These are phyloP conservation scores for Polypterus senegalus DNA, from an alignment of 2,113 vertebrate genomes.

Conservation along the genomic window DNA sequence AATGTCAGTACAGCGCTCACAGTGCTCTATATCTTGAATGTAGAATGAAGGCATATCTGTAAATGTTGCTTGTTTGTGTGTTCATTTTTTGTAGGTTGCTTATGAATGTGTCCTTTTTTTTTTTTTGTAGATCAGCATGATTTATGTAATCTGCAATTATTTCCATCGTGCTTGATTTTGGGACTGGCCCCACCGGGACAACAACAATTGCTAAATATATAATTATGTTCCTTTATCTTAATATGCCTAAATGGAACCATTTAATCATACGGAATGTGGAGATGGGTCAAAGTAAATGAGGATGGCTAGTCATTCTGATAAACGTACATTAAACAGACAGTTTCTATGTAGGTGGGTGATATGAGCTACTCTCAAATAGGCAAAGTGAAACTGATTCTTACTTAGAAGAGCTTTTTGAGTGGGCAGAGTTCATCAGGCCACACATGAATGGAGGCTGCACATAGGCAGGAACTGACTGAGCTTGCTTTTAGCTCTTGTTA, in stretches of 20 bases:
- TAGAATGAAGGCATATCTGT: no score
- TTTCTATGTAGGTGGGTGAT: neutral
- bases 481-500: no score
- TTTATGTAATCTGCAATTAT: no score
- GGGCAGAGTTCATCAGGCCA: neutral
- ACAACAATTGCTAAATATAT: neutral
- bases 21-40: no score
- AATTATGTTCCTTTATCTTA: conserved; percentile 1
- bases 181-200: no score
- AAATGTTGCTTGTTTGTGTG: no score
- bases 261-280: neutral
- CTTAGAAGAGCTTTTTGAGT: neutral
- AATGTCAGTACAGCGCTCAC: no score
- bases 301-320: neutral
- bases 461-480: no score
- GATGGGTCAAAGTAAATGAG: conserved; percentile 3
- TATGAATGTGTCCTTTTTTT: no score
- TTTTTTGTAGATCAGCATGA: no score
- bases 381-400: conserved; percentile 3
- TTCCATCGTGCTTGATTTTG: no score
- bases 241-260: neutral
- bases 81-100: no score
- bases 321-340: neutral
- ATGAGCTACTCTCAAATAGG: neutral
- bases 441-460: neutral